A percentile compares a stretch with the other conserved stretches of the same genome.
These are phyloP conservation scores for Anas acuta DNA, from an alignment of 2,797 vertebrate genomes.

Conservation along the genomic window DNA sequence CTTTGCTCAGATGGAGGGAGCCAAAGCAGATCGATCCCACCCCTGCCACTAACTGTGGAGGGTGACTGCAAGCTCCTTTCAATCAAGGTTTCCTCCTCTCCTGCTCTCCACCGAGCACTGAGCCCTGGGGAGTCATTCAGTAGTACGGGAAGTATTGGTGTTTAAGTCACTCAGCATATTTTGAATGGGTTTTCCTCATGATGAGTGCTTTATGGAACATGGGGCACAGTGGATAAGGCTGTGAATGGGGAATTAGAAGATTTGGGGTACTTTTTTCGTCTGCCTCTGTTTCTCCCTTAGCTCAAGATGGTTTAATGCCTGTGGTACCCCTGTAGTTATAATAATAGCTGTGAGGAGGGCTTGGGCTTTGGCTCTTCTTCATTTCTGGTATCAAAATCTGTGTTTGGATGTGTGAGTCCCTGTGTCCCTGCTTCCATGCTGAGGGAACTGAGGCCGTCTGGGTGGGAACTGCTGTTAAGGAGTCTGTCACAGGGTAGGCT, in stretches of 20 bases:
- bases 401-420: not conserved
- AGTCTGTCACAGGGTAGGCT: not conserved
- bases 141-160: not conserved
- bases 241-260: not conserved
- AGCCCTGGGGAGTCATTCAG: not conserved
- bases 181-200: not conserved
- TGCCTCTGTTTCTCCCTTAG: not conserved
- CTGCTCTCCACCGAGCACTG: not conserved
- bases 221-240: not conserved
- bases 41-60: not conserved
- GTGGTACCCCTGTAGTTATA: not conserved
- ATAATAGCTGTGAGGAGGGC: not conserved
- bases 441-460: not conserved
- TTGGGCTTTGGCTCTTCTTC: not conserved
- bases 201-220: not conserved
- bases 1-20: not conserved
- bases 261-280: not conserved
- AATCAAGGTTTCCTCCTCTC: not conserved
- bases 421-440: not conserved
- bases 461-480: not conserved
- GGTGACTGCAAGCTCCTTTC: not conserved
- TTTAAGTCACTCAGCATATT: not conserved
- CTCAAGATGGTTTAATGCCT: not conserved
- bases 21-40: not conserved
- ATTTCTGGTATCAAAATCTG: not conserved